phyloP scores from a whole-genome alignment of 2,888 invertebrate genomes.

The Lepidonotus clava region DNA sequence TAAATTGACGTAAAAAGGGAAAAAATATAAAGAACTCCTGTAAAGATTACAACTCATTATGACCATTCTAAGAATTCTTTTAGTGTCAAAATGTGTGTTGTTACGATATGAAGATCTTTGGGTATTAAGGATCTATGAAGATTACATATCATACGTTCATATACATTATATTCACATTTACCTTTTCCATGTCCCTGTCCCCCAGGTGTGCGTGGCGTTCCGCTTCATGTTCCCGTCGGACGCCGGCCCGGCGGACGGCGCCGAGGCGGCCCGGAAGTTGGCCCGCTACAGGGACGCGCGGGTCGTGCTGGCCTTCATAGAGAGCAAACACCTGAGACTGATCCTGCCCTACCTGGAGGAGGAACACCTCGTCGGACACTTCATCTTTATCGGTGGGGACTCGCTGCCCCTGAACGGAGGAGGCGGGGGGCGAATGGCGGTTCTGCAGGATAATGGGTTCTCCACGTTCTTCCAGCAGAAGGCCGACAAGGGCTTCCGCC shows the following conservation, averaged over 20 bases:
- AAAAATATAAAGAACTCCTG: no score
- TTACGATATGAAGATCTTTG: no score
- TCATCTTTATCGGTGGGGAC: not conserved
- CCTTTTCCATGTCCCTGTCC: no score
- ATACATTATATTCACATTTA: no score
- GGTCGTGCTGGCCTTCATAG: not conserved
- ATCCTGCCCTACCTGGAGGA: not conserved
- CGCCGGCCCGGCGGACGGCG: not conserved
- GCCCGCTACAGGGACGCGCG: not conserved
- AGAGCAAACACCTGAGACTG: not conserved
- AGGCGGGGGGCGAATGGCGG: not conserved
- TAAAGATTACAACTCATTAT: no score
- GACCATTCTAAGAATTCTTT: no score
- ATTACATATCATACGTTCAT: no score
- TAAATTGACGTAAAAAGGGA: no score
- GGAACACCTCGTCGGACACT: not conserved
- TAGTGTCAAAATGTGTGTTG: no score
- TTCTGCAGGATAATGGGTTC: not conserved
- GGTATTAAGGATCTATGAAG: no score
- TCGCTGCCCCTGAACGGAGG: not conserved
- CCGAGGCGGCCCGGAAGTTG: not conserved
- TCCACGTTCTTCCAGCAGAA: not conserved
- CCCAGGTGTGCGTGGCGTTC: not conserved
- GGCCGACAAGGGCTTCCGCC: not conserved
- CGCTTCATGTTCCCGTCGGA: conserved; percentile 24